phyloP scores from a whole-genome alignment of 2,888 invertebrate genomes.

The Lithosia quadra region DNA sequence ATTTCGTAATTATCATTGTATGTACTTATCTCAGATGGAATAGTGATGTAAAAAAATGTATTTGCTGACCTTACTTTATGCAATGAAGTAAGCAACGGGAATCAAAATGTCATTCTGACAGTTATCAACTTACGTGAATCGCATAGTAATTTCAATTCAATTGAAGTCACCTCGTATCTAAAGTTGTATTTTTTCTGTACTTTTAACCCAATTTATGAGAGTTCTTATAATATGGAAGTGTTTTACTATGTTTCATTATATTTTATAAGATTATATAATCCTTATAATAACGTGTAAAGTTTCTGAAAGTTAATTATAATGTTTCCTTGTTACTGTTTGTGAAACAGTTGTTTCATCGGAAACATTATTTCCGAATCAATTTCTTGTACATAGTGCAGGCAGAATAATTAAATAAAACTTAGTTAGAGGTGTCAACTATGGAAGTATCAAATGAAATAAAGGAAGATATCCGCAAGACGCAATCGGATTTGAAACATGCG shows the following conservation, averaged over 20 bases:
- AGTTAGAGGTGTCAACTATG: slow-evolving; percentile 64
- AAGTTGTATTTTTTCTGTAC: slow-evolving; percentile 30
- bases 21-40: too few relatives aligned
- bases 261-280: slow-evolving; percentile 34
- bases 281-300: slow-evolving; percentile 33
- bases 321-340: slow-evolving; percentile 36
- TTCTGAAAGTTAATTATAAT: slow-evolving; percentile 32
- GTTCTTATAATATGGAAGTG: slow-evolving; percentile 25
- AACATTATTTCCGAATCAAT: slow-evolving; percentile 31
- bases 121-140: too few relatives aligned
- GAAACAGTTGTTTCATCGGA: slow-evolving; percentile 44
- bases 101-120: too few relatives aligned
- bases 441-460: slow-evolving; percentile 88
- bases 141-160: slow-evolving; percentile 50
- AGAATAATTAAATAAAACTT: slow-evolving; percentile 8
- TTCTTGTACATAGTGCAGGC: slow-evolving; percentile 9
- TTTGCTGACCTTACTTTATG: too few relatives aligned
- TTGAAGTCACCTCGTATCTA: slow-evolving; percentile 37
- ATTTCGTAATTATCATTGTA: too few relatives aligned
- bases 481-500: slow-evolving; percentile 88
- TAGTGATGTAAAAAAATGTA: too few relatives aligned
- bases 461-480: slow-evolving; percentile 87
- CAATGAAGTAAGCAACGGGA: too few relatives aligned
- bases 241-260: slow-evolving; percentile 27
- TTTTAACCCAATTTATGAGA: slow-evolving; percentile 27